These are phyloP conservation scores for Amphiprion clarkii DNA, from an alignment of 2,797 vertebrate species.

Conservation along the genomic window DNA sequence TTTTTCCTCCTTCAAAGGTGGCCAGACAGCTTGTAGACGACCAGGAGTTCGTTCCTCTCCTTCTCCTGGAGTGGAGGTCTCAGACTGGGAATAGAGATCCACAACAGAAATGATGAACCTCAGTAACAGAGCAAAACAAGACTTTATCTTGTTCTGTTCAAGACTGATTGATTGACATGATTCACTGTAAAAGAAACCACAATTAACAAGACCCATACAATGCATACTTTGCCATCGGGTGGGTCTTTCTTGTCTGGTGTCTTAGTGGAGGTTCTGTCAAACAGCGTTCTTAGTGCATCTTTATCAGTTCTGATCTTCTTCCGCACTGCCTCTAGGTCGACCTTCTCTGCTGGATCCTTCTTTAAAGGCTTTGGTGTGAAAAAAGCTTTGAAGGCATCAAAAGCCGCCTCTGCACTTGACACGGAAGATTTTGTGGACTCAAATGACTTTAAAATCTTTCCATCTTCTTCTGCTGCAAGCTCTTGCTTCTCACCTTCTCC, in stretches of 20 bases:
- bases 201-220: background rate
- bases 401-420: conserved; percentile 87
- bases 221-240: conserved; percentile 87
- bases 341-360: conserved; percentile 85
- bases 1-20: conserved; percentile 93
- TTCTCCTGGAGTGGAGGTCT: conserved; percentile 82
- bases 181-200: background rate
- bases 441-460: conserved; percentile 43
- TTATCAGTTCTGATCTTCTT: conserved; percentile 90
- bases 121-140: background rate
- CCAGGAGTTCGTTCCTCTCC: conserved; percentile 94
- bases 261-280: conserved; percentile 87
- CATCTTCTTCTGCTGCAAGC: conserved; percentile 16
- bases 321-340: conserved; percentile 89
- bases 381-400: conserved; percentile 96
- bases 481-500: conserved; percentile 21
- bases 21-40: conserved; percentile 95
- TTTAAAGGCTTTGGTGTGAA: conserved; percentile 90
- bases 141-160: no score
- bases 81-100: conserved; percentile 76
- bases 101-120: conserved; percentile 5
- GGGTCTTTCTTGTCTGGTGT: conserved; percentile 76
- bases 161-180: no score
- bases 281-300: conserved; percentile 89
- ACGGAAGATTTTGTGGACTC: conserved; percentile 55